Conservation (phyloP, 2,797 vertebrate genomes). For the Acridotheres tristis region DNA sequence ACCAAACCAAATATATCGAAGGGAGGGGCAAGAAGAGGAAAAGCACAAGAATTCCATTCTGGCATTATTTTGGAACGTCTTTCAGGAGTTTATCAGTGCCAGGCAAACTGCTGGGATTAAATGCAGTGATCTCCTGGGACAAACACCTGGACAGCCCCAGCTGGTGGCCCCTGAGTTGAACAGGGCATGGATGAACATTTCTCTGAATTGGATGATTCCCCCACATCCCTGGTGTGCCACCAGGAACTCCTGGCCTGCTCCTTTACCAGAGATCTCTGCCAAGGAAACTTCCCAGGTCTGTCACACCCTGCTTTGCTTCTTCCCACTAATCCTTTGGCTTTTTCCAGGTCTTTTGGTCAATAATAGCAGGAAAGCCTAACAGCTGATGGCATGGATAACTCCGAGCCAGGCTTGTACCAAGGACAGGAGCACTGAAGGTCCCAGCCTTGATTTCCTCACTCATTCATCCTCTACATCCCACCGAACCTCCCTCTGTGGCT, state of each 20-base stretch:
- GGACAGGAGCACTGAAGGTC: not conserved
- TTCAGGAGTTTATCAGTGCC: not conserved
- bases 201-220: not conserved
- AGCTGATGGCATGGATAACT: not conserved
- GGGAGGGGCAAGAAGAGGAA: not conserved
- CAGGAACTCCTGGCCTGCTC: not conserved
- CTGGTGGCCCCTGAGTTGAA: too few species aligned
- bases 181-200: not conserved
- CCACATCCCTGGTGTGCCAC: not conserved
- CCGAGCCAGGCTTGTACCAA: not conserved
- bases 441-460: not conserved
- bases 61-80: not conserved
- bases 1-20: not conserved
- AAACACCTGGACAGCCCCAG: too few species aligned
- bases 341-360: not conserved
- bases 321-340: not conserved
- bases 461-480: not conserved
- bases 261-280: not conserved
- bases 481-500: not conserved
- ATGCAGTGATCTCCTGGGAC: not conserved
- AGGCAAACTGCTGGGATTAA: not conserved
- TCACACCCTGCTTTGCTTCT: not conserved
- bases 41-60: not conserved
- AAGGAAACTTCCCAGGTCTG: not conserved
- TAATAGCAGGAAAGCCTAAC: not conserved